Evolutionary conservation across 2,888 invertebrate genomes (phyloP).

Genomic region (Lepeophtheirus nordmannii): DNA sequence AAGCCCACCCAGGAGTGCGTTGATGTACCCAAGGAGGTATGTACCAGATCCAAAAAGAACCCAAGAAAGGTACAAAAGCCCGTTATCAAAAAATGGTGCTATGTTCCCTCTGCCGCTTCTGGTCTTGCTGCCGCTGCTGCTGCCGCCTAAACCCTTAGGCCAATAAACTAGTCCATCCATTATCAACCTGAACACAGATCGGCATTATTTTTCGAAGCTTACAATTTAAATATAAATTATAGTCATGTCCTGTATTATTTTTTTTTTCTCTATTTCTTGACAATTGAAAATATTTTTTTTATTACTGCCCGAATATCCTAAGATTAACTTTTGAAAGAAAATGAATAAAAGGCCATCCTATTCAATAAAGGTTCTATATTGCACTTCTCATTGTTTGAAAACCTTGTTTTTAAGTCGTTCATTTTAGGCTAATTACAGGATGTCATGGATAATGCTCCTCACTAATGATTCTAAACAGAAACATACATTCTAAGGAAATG

Average conservation of each 20-base stretch:
- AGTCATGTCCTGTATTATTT: not conserved
- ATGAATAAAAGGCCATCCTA: no score
- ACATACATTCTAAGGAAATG: no score
- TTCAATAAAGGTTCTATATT: not conserved
- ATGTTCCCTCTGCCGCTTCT: not conserved
- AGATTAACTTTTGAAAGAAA: no score
- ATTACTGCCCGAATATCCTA: no score
- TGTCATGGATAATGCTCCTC: not conserved
- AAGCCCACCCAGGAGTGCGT: conserved; percentile 11
- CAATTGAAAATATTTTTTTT: no score
- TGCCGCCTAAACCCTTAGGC: not conserved
- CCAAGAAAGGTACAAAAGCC: conserved; percentile 7
- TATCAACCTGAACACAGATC: not conserved
- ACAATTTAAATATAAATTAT: not conserved
- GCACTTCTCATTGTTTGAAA: not conserved
- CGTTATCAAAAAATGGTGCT: conserved; percentile 20
- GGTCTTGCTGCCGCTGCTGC: conserved; percentile 4
- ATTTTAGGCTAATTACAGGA: conserved; percentile 1
- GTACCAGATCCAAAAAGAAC: conserved; percentile 3
- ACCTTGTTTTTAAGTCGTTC: not conserved
- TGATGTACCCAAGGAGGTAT: conserved; percentile 21
- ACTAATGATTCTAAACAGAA: no score
- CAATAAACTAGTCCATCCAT: not conserved
- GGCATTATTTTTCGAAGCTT: conserved; percentile 6
- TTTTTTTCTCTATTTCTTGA: not conserved